phyloP scores from a whole-genome alignment of 1,140 invertebrate genomes.

The Sarcophaga bullata region DNA sequence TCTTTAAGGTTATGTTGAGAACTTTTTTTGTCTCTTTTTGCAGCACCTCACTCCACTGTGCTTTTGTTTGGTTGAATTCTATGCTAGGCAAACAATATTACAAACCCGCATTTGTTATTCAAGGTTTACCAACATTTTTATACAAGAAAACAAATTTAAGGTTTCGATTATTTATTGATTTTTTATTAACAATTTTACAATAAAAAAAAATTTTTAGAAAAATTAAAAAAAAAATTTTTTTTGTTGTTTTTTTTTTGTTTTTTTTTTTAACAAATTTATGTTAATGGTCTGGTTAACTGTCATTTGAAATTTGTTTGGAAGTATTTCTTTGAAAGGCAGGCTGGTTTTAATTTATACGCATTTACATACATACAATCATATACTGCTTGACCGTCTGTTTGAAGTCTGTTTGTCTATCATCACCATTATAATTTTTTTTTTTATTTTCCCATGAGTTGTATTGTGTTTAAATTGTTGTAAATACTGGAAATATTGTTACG shows the following conservation, averaged over 20 bases:
- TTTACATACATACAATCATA: not conserved
- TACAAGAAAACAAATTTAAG: too few relatives aligned
- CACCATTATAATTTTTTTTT: not conserved
- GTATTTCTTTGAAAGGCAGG: not conserved
- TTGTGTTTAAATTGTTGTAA: not conserved
- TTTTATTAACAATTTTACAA: not conserved
- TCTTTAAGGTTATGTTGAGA: too few relatives aligned
- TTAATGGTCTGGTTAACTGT: conserved; percentile 13
- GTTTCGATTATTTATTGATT: not conserved
- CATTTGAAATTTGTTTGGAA: conserved; percentile 2
- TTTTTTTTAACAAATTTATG: not conserved
- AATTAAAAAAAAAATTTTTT: not conserved
- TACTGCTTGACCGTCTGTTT: too few relatives aligned
- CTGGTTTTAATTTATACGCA: not conserved
- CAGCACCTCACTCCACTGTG: too few relatives aligned
- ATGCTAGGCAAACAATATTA: not conserved
- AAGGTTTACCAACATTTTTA: not conserved
- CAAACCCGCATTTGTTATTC: conserved; percentile 10
- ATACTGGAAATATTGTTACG: conserved; percentile 11
- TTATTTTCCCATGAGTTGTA: conserved; percentile 9
- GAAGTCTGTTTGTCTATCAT: not conserved
- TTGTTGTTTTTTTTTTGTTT: too few relatives aligned
- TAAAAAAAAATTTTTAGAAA: not conserved
- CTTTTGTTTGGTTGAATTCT: too few relatives aligned
- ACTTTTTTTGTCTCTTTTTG: too few relatives aligned